These are phyloP conservation scores for Halcyon chelicuti DNA, from an alignment of 2,797 vertebrate species.

Conservation along the genomic window DNA sequence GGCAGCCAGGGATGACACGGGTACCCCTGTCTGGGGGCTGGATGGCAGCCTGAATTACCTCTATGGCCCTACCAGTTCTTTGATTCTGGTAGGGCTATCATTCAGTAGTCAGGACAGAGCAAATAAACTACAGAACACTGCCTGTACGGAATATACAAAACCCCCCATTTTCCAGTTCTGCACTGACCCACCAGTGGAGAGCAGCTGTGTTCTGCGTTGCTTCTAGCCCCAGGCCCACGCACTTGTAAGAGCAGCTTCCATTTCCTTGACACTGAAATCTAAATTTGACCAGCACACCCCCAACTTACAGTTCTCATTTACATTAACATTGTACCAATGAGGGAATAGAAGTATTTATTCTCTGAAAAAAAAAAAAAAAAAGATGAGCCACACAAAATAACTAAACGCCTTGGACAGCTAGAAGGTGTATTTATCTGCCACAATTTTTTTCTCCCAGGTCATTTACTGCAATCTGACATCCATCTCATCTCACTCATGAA, in stretches of 20 bases:
- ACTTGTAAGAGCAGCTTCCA: not conserved
- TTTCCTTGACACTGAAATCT: not conserved
- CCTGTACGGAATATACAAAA: not conserved
- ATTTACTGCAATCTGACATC: slow-evolving; percentile 28
- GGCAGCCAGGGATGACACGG: not conserved
- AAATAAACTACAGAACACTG: not conserved
- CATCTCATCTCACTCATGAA: slow-evolving; percentile 22
- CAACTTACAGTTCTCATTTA: not conserved
- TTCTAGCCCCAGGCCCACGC: not conserved
- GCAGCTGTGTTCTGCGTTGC: not conserved
- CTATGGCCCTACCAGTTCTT: not conserved
- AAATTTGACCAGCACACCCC: not conserved
- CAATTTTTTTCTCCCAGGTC: not conserved
- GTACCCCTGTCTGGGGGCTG: not conserved
- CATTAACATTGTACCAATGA: not conserved
- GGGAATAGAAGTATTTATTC: not conserved
- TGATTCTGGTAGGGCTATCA: not conserved
- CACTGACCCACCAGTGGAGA: not conserved
- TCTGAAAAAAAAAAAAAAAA: not conserved
- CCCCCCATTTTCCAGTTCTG: not conserved
- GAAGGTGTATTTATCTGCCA: slow-evolving; percentile 35
- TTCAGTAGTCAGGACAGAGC: not conserved
- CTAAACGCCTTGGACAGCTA: not conserved
- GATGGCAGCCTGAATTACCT: not conserved
- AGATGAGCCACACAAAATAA: slow-evolving; percentile 20